Percentiles rank a stretch among this genome's conserved stretches.
phyloP scores from a whole-genome alignment of 2,113 vertebrate species.

The Crotalus tigris region DNA sequence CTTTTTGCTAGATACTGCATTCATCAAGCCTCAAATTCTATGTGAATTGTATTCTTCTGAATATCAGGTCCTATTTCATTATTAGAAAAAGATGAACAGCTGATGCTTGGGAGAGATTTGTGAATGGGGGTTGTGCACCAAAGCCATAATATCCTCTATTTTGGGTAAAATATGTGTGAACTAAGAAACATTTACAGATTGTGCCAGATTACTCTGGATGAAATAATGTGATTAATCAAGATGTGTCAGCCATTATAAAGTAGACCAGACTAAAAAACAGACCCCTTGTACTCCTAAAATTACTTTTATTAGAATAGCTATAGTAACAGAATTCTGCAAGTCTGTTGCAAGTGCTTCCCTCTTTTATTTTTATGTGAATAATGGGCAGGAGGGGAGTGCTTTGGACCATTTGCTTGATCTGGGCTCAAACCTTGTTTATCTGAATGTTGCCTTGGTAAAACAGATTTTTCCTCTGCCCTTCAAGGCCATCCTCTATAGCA shows the following conservation, averaged over 20 bases:
- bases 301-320: background rate
- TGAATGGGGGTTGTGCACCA: background rate
- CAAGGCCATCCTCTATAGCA: background rate
- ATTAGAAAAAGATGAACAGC: background rate
- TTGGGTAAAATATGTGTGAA: background rate
- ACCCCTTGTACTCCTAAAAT: background rate
- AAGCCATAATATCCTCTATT: background rate
- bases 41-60: background rate
- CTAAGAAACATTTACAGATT: background rate
- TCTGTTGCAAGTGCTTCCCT: background rate
- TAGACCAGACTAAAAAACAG: background rate
- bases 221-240: conserved; percentile 23
- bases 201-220: background rate
- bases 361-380: background rate
- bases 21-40: background rate
- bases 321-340: background rate
- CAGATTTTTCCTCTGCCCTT: background rate
- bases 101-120: background rate
- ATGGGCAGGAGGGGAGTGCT: background rate
- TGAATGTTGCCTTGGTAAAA: background rate
- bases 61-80: background rate
- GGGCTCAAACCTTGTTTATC: background rate
- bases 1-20: background rate
- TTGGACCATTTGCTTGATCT: background rate
- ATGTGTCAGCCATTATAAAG: conserved; percentile 21